These are phyloP conservation scores for Catotricha subobsoleta DNA, from an alignment of 2,888 invertebrate species.

Conservation along the genomic window DNA sequence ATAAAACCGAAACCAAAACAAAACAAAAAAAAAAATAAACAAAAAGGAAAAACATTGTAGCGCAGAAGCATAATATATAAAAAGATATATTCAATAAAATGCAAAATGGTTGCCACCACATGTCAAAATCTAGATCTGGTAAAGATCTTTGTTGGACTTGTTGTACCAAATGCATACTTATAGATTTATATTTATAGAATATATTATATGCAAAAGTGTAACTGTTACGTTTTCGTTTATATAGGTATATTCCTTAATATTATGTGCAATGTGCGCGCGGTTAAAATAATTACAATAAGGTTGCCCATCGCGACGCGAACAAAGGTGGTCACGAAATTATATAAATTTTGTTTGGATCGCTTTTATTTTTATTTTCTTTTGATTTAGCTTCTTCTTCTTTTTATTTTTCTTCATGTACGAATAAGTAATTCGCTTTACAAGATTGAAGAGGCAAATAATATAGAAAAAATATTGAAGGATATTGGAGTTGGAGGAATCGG, in stretches of 20 bases:
- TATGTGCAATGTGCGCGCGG: too few species aligned
- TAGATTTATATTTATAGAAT: too few species aligned
- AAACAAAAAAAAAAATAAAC: not conserved
- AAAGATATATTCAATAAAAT: not conserved
- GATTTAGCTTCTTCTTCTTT: not conserved
- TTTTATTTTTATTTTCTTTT: not conserved
- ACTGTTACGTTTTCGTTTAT: too few species aligned
- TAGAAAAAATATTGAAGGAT: too few species aligned
- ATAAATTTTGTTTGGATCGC: too few species aligned
- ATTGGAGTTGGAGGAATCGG: too few species aligned
- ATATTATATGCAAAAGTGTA: too few species aligned
- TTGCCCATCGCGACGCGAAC: constrained; percentile 1
- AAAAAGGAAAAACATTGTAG: not conserved
- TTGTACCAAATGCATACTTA: too few species aligned
- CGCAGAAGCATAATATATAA: too few species aligned
- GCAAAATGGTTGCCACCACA: constrained; percentile 5
- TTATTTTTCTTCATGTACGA: not conserved
- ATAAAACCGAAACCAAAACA: not conserved
- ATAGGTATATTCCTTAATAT: too few species aligned
- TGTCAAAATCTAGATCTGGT: constrained; percentile 6
- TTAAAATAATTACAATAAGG: constrained; percentile 4
- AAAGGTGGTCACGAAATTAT: constrained; percentile 5
- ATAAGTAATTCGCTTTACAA: too few species aligned
- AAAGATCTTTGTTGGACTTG: constrained; percentile 5
- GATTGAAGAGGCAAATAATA: too few species aligned